Conservation (phyloP, 2,888 invertebrate species). For the Stomorhina lunata region DNA sequence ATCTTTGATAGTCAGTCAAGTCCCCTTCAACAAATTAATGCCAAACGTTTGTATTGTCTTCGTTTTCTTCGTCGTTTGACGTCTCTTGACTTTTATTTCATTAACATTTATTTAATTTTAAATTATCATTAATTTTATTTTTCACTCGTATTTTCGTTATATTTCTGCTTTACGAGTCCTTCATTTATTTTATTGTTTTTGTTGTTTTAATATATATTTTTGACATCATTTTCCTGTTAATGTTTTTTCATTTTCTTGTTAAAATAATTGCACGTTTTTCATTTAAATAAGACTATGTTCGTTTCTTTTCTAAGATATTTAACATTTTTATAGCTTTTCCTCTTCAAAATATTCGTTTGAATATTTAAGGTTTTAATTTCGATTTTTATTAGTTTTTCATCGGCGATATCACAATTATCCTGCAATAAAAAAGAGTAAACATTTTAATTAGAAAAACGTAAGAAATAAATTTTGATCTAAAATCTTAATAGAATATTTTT, state of each 20-base stretch:
- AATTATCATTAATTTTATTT: slow-evolving; percentile 58
- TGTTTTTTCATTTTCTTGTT: too few species aligned
- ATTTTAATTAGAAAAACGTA: slow-evolving; percentile 34
- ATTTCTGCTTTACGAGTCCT: not conserved
- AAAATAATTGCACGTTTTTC: slow-evolving; percentile 59
- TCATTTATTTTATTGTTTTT: slow-evolving; percentile 32
- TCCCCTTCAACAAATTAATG: slow-evolving; percentile 22
- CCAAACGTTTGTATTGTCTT: not conserved
- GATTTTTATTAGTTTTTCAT: slow-evolving; percentile 17
- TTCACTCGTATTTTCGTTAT: not conserved
- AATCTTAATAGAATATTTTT: too few species aligned
- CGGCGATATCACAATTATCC: slow-evolving; percentile 8
- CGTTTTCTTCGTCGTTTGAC: not conserved
- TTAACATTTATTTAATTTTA: slow-evolving; percentile 60
- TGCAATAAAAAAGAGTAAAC: slow-evolving; percentile 53
- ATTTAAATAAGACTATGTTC: slow-evolving; percentile 21
- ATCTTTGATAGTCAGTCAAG: not conserved
- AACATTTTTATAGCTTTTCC: not conserved
- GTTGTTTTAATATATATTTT: slow-evolving; percentile 36
- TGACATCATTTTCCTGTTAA: slow-evolving; percentile 22
- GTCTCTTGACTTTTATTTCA: slow-evolving; percentile 29
- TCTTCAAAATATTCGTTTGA: too few species aligned
- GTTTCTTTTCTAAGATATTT: not conserved
- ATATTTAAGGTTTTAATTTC: not conserved
- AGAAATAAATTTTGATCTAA: not conserved